Conservation (phyloP, 2,113 vertebrate genomes). For the Ophiodon elongatus region DNA sequence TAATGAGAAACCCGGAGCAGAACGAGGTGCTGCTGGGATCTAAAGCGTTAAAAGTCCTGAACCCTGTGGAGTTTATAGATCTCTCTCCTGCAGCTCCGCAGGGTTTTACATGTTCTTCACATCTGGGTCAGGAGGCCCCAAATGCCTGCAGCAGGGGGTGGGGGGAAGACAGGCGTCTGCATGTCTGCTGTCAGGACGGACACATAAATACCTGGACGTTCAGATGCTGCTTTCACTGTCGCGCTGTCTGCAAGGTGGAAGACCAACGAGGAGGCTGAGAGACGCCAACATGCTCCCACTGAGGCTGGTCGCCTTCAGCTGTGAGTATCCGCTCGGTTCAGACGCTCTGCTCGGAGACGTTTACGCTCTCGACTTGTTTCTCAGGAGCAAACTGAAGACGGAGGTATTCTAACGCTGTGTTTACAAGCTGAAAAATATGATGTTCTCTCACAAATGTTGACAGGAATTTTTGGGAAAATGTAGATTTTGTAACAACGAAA, state of each 20-base stretch:
- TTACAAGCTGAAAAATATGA: too few relatives aligned
- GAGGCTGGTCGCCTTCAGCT: slow-evolving; percentile 63
- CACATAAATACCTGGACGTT: slow-evolving; percentile 61
- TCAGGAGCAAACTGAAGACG: too few relatives aligned
- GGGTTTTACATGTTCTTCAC: slow-evolving; percentile 45
- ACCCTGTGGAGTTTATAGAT: slow-evolving; percentile 56
- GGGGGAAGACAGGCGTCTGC: slow-evolving; percentile 62
- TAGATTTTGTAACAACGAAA: too few relatives aligned
- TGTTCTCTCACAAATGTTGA: too few relatives aligned
- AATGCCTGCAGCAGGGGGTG: slow-evolving; percentile 35
- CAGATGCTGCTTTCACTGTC: slow-evolving; percentile 23
- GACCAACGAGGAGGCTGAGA: slow-evolving; percentile 26
- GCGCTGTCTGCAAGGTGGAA: slow-evolving; percentile 40
- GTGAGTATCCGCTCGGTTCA: slow-evolving; percentile 52
- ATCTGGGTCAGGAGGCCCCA: slow-evolving; percentile 66
- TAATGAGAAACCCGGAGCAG: slow-evolving; percentile 51
- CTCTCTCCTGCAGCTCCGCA: slow-evolving; percentile 37
- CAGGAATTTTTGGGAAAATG: too few relatives aligned
- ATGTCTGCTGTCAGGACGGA: slow-evolving; percentile 52
- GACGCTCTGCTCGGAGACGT: too few relatives aligned
- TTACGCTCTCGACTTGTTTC: too few relatives aligned
- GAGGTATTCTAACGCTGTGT: too few relatives aligned
- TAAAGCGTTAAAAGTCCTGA: slow-evolving; percentile 31
- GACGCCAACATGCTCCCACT: slow-evolving; percentile 62
- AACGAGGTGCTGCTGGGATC: slow-evolving; percentile 44